phyloP scores from a whole-genome alignment of 2,888 invertebrate species.

The Tuta absoluta region DNA sequence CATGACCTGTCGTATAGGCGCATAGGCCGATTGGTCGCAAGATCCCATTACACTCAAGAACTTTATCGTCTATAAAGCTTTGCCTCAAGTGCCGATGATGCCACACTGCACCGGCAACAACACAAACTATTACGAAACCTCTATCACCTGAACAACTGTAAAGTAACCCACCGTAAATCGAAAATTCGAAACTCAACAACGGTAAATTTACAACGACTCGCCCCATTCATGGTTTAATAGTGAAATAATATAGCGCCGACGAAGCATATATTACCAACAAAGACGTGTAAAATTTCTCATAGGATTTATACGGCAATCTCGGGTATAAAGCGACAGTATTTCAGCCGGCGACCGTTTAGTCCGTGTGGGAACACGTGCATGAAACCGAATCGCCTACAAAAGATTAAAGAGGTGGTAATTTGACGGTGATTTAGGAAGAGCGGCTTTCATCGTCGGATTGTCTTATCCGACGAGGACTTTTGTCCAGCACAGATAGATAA shows the following conservation, averaged over 20 bases:
- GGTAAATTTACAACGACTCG: constrained; percentile 66
- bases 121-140: constrained; percentile 25
- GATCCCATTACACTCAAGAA: constrained; percentile 68
- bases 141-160: constrained; percentile 33
- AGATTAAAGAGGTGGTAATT: constrained; percentile 79
- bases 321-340: constrained; percentile 56
- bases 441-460: constrained; percentile 69
- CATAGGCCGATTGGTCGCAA: constrained; percentile 52
- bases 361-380: constrained; percentile 64
- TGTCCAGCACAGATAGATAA: constrained; percentile 46
- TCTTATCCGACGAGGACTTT: constrained; percentile 64
- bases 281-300: constrained; percentile 76
- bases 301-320: constrained; percentile 69
- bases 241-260: constrained; percentile 67
- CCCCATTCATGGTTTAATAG: constrained; percentile 62
- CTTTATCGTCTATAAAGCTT: constrained; percentile 74
- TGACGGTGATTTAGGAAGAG: constrained; percentile 78
- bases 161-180: constrained; percentile 57
- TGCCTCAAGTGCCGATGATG: constrained; percentile 64
- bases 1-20: constrained; percentile 56
- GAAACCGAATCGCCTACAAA: constrained; percentile 75
- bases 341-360: constrained; percentile 56
- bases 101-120: constrained; percentile 52
- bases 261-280: constrained; percentile 68
- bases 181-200: constrained; percentile 59